A percentile compares a stretch with the other conserved stretches of the same genome.
phyloP scores from a whole-genome alignment of 1,140 invertebrate genomes.

The Drosophila saltans region DNA sequence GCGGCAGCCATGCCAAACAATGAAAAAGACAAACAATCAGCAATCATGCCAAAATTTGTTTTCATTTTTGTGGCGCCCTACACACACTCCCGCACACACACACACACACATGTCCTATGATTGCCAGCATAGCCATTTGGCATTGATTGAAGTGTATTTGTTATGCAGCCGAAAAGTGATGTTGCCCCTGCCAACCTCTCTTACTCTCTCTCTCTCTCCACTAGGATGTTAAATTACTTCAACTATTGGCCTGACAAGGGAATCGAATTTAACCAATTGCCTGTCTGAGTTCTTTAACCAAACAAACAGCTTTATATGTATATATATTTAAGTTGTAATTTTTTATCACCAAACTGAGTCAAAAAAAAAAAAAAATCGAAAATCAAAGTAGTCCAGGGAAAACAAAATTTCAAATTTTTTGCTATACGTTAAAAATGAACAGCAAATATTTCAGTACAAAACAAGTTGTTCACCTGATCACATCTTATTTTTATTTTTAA shows the following conservation, averaged over 20 bases:
- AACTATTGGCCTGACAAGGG: constrained; percentile 40
- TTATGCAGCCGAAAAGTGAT: constrained; percentile 72
- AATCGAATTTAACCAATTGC: constrained; percentile 50
- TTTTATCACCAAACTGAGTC: background rate
- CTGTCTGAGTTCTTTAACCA: constrained; percentile 13
- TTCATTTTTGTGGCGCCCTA: constrained; percentile 77
- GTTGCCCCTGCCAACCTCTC: constrained; percentile 35
- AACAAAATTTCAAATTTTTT: background rate
- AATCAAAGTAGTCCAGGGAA: background rate
- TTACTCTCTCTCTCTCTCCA: constrained; percentile 15
- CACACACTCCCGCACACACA: constrained; percentile 37
- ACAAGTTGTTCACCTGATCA: no score
- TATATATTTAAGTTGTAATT: background rate
- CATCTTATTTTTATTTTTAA: no score
- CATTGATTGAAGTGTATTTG: constrained; percentile 80
- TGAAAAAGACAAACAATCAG: constrained; percentile 82
- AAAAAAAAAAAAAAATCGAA: background rate
- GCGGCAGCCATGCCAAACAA: constrained; percentile 69
- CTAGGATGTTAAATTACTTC: constrained; percentile 44
- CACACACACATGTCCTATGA: constrained; percentile 50
- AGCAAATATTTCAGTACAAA: no score
- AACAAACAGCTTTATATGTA: background rate
- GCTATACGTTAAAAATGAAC: no score
- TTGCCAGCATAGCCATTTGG: constrained; percentile 72
- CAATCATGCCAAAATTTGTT: constrained; percentile 82